A percentile compares a stretch with the other conserved stretches of the same genome.
phyloP scores from a whole-genome alignment of 2,888 invertebrate genomes.

The Diaphora mendica region DNA sequence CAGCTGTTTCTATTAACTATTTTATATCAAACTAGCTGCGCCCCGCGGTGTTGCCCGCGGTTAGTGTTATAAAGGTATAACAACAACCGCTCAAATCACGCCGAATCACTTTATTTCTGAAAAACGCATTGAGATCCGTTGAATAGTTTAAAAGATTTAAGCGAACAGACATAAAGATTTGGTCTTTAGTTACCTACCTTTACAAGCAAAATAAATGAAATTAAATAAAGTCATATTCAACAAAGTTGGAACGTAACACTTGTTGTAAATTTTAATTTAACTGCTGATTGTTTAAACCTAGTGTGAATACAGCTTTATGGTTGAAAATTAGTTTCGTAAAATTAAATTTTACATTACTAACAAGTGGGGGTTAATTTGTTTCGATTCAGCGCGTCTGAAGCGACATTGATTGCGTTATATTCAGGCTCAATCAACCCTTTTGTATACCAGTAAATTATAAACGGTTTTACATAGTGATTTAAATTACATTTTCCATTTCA shows the following conservation, averaged over 20 bases:
- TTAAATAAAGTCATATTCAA: neutral
- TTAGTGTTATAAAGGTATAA: too few species aligned
- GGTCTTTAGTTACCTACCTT: neutral
- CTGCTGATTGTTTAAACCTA: neutral
- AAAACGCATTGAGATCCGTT: too few species aligned
- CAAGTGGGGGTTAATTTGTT: slow-evolving; percentile 58
- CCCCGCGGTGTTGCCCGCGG: too few species aligned
- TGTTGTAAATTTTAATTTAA: neutral
- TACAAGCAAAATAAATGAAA: neutral
- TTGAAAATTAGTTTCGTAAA: slow-evolving; percentile 54
- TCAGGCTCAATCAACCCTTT: slow-evolving; percentile 61
- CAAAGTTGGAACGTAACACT: neutral
- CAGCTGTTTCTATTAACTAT: too few species aligned
- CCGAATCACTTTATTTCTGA: too few species aligned
- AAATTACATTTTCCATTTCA: slow-evolving; percentile 29
- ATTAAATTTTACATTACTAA: slow-evolving; percentile 59
- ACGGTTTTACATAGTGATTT: slow-evolving; percentile 32
- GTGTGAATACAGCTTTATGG: slow-evolving; percentile 27
- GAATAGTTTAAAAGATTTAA: too few species aligned
- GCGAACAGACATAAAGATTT: too few species aligned
- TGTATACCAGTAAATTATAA: slow-evolving; percentile 51
- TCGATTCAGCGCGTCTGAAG: slow-evolving; percentile 57
- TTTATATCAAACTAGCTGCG: too few species aligned
- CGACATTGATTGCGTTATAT: slow-evolving; percentile 58
- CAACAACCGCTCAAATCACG: too few species aligned